These are phyloP conservation scores for Aphelenchoides avenae DNA, from an alignment of 1,140 invertebrate genomes.

Conservation along the genomic window DNA sequence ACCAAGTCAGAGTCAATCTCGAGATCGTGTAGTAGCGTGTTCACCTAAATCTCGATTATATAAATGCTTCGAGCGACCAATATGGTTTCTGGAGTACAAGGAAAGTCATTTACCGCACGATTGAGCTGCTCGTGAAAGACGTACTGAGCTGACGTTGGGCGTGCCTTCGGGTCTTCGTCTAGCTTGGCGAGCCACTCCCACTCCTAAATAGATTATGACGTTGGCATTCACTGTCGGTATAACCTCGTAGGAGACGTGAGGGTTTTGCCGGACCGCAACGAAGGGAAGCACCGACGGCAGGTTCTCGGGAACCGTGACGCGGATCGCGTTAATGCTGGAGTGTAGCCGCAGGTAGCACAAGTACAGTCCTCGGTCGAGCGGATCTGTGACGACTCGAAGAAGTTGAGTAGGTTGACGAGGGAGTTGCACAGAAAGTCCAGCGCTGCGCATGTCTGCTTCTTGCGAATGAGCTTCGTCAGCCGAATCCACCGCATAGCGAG, in stretches of 20 bases:
- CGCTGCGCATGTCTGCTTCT: conserved; percentile 24
- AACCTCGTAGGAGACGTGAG: conserved; percentile 76
- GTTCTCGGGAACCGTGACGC: conserved; percentile 82
- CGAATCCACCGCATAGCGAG: conserved; percentile 41
- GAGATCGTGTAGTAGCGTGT: conserved; percentile 27
- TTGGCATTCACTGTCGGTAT: no score
- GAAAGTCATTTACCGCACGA: no score
- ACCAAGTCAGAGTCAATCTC: conserved; percentile 31
- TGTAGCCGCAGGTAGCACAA: conserved; percentile 89
- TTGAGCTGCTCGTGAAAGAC: conserved; percentile 30
- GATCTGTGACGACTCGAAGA: conserved; percentile 81
- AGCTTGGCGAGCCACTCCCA: conserved; percentile 18
- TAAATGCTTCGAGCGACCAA: no score
- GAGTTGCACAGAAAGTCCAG: conserved; percentile 24
- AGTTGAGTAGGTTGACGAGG: conserved; percentile 70
- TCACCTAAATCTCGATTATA: no score
- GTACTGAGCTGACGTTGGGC: conserved; percentile 14
- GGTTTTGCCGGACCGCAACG: conserved; percentile 83
- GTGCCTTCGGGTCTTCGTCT: not conserved
- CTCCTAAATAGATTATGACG: no score
- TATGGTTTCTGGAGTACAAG: no score
- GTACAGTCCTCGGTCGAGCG: conserved; percentile 79
- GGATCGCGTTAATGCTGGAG: conserved; percentile 84
- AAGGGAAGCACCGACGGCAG: conserved; percentile 87
- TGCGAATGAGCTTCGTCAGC: conserved; percentile 31